A percentile compares a stretch with the other conserved stretches of the same genome.
Conservation (phyloP, 2,113 vertebrate species). For the Hippocampus mohnikei region DNA sequence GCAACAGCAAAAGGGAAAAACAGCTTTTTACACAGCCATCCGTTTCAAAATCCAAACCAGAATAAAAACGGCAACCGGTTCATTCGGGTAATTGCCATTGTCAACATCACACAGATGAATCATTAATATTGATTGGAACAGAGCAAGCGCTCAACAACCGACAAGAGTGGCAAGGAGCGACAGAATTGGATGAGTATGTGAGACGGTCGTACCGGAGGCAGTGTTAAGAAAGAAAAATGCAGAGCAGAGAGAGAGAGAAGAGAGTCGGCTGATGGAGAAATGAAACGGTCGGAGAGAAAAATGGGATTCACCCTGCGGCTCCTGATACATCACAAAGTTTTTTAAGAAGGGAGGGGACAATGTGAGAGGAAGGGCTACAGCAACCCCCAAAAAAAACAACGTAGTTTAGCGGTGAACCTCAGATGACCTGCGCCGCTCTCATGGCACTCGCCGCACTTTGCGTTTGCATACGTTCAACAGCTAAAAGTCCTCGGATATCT, state of each 20-base stretch:
- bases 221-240: neutral
- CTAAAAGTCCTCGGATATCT: slow-evolving; percentile 13
- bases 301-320: slow-evolving; percentile 20
- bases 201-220: neutral
- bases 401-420: slow-evolving; percentile 43
- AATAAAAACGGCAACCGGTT: slow-evolving; percentile 32
- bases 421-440: slow-evolving; percentile 37
- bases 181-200: slow-evolving; percentile 7
- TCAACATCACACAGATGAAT: slow-evolving; percentile 48
- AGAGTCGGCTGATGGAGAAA: neutral
- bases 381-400: neutral
- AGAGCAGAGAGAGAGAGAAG: neutral
- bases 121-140: slow-evolving; percentile 43
- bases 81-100: slow-evolving; percentile 42
- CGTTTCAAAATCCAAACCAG: slow-evolving; percentile 18
- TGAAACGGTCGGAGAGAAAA: slow-evolving; percentile 16
- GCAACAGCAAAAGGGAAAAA: neutral
- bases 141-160: slow-evolving; percentile 9
- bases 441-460: slow-evolving; percentile 9
- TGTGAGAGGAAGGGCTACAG: slow-evolving; percentile 5
- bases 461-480: slow-evolving; percentile 9
- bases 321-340: slow-evolving; percentile 26
- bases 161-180: slow-evolving; percentile 13
- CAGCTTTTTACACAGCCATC: slow-evolving; percentile 13
- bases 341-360: slow-evolving; percentile 20